Conservation (phyloP, 2,888 invertebrate species). For the Drosophila borealis region DNA sequence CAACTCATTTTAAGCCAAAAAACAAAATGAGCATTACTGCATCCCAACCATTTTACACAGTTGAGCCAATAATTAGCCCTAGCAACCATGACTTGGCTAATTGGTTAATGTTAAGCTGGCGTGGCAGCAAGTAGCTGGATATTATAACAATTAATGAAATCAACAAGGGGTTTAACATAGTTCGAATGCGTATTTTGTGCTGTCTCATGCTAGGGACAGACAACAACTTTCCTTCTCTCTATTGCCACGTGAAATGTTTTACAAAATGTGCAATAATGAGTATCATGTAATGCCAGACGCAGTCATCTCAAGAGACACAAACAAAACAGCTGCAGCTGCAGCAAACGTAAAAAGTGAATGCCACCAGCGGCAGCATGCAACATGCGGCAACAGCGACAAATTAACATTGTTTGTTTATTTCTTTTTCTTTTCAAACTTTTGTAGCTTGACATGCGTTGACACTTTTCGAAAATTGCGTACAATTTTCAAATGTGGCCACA, state of each 20-base stretch:
- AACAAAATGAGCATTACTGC: not conserved
- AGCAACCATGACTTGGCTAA: slow-evolving; percentile 63
- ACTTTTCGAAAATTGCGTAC: slow-evolving; percentile 70
- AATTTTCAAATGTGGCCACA: slow-evolving; percentile 58
- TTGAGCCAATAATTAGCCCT: slow-evolving; percentile 27
- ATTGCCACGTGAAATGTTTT: slow-evolving; percentile 30
- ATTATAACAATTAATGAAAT: slow-evolving; percentile 66
- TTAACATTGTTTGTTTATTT: slow-evolving; percentile 60
- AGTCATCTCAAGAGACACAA: slow-evolving; percentile 32
- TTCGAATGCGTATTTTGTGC: slow-evolving; percentile 45
- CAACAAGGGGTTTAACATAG: slow-evolving; percentile 50
- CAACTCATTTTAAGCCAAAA: not conserved
- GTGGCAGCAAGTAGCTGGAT: slow-evolving; percentile 46
- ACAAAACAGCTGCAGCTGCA: slow-evolving; percentile 47
- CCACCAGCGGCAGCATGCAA: slow-evolving; percentile 38
- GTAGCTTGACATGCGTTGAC: slow-evolving; percentile 65
- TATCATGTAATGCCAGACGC: slow-evolving; percentile 69
- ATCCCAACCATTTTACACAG: not conserved
- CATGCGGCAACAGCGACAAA: slow-evolving; percentile 47
- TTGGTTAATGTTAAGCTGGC: slow-evolving; percentile 58
- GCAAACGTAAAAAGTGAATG: slow-evolving; percentile 46
- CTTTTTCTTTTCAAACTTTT: slow-evolving; percentile 30
- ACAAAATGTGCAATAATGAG: slow-evolving; percentile 67
- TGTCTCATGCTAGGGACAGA: slow-evolving; percentile 48
- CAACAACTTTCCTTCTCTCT: slow-evolving; percentile 52